phyloP scores from a whole-genome alignment of 2,113 vertebrate species.

The Triplophysa siluroides region DNA sequence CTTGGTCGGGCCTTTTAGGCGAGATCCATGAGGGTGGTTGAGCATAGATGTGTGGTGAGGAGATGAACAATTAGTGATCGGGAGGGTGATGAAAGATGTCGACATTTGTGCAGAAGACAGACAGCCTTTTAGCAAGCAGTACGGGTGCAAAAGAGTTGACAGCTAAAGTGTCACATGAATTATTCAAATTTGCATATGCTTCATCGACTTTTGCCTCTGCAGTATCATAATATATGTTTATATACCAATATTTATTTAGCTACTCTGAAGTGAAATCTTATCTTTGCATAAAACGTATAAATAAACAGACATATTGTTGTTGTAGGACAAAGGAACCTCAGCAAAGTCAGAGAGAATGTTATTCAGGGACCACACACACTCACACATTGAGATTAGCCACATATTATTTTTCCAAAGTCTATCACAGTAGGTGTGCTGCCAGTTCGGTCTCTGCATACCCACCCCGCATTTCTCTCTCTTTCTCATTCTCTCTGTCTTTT shows the following conservation, averaged over 20 bases:
- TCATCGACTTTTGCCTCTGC: neutral
- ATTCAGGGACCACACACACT: constrained; percentile 41
- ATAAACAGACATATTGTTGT: constrained; percentile 9
- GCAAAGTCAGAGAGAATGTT: constrained; percentile 11
- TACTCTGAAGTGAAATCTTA: constrained; percentile 2
- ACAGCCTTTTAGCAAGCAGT: constrained; percentile 34
- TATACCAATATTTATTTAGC: neutral
- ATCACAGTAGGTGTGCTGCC: constrained; percentile 37
- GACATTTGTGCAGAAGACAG: constrained; percentile 57
- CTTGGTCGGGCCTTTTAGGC: constrained; percentile 17
- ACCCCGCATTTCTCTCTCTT: constrained; percentile 13
- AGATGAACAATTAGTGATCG: constrained; percentile 56
- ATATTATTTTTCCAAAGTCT: constrained; percentile 36
- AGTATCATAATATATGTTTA: neutral
- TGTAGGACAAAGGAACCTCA: constrained; percentile 10
- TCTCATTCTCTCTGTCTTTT: neutral
- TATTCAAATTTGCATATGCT: neutral
- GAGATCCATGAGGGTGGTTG: constrained; percentile 37
- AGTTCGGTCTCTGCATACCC: constrained; percentile 33
- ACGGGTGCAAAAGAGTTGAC: neutral
- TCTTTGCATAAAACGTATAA: neutral
- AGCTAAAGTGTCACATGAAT: neutral
- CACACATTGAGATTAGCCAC: constrained; percentile 24
- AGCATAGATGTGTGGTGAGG: constrained; percentile 46
- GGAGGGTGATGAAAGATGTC: constrained; percentile 60